phyloP scores from a whole-genome alignment of 64 coral and sea anemone species.

The Anthopleura sola region DNA sequence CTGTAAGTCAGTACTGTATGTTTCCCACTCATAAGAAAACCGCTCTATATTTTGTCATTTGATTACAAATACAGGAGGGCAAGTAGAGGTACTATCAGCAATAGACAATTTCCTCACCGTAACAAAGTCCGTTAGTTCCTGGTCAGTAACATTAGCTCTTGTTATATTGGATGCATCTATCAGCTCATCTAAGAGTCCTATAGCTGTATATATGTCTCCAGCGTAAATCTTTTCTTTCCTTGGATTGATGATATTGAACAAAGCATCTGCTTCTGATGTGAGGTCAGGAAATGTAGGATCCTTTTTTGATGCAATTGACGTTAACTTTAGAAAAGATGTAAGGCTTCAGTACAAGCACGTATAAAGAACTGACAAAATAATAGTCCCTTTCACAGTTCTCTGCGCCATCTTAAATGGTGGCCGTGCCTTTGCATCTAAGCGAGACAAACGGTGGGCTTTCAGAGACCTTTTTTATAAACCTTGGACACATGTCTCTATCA shows the following conservation, averaged over 20 bases:
- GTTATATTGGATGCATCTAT: conserved; percentile 25
- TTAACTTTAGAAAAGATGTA: neutral
- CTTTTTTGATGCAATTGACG: neutral
- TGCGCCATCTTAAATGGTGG: too few relatives aligned
- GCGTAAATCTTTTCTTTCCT: conserved; percentile 78
- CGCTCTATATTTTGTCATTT: too few relatives aligned
- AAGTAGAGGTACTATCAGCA: neutral
- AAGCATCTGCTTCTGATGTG: neutral
- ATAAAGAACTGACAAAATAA: too few relatives aligned
- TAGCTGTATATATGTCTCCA: conserved; percentile 62
- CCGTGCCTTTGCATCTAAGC: too few relatives aligned
- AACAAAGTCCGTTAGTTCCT: conserved; percentile 38
- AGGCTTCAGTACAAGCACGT: neutral
- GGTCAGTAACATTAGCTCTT: conserved; percentile 37
- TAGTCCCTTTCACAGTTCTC: too few relatives aligned
- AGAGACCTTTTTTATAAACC: too few relatives aligned
- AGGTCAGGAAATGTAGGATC: conserved; percentile 32
- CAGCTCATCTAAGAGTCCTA: conserved; percentile 51
- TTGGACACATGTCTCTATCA: too few relatives aligned
- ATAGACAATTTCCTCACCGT: conserved; percentile 20
- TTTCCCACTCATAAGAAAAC: too few relatives aligned
- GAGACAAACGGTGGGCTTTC: too few relatives aligned
- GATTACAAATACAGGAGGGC: neutral
- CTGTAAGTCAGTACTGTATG: too few relatives aligned
- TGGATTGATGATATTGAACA: conserved; percentile 55